Evolutionary conservation across 2,797 vertebrate genomes (phyloP).

Genomic region (Jordanella pulchra): DNA sequence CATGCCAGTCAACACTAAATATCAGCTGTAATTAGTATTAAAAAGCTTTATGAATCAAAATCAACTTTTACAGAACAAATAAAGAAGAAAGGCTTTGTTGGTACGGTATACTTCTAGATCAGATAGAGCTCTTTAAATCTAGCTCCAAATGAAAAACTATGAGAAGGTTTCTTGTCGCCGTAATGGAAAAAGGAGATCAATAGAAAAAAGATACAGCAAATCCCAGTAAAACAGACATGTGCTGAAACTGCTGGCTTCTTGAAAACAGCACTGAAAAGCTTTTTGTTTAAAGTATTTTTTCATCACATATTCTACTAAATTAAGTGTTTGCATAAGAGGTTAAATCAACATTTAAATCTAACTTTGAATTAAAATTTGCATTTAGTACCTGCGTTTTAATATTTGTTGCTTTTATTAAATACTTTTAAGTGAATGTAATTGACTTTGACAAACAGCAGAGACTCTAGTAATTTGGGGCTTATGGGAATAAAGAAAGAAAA

Average conservation of each 20-base stretch:
- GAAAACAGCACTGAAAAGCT: background rate
- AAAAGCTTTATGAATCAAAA: background rate
- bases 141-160: background rate
- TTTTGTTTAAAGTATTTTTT: background rate
- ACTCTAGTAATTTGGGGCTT: background rate
- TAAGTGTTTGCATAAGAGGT: too few relatives aligned
- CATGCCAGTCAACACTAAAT: background rate
- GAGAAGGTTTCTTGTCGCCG: background rate
- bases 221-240: background rate
- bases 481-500: too few relatives aligned
- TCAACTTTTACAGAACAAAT: background rate
- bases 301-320: background rate
- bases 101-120: background rate
- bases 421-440: background rate
- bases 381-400: background rate
- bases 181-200: background rate
- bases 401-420: background rate
- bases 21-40: background rate
- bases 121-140: background rate
- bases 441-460: background rate
- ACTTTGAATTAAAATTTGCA: background rate
- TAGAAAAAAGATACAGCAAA: background rate
- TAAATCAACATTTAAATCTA: background rate
- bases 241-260: background rate
- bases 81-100: too few relatives aligned